A percentile compares a stretch with the other conserved stretches of the same genome.
Conservation (phyloP, 2,113 vertebrate genomes). For the Aptenodytes patagonicus region DNA sequence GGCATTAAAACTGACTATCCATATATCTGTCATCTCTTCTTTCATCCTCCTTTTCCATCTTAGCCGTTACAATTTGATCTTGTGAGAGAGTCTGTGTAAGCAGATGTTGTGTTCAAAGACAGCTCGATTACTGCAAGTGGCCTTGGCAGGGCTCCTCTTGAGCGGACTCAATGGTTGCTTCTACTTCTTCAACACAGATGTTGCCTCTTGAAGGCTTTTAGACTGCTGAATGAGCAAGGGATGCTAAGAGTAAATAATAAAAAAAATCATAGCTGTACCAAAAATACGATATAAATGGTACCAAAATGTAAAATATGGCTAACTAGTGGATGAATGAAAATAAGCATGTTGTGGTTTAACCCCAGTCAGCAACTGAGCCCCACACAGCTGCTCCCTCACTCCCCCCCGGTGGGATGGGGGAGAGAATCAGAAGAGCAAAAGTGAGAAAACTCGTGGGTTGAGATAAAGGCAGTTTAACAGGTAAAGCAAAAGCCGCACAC, state of each 20-base stretch:
- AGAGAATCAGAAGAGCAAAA: too few relatives aligned
- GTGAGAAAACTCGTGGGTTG: too few relatives aligned
- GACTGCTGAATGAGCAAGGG: neutral
- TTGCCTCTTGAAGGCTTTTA: neutral
- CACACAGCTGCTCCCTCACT: too few relatives aligned
- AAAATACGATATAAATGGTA: neutral
- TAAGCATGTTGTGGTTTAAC: neutral
- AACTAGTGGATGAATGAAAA: neutral
- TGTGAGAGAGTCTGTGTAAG: neutral
- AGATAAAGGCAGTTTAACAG: too few relatives aligned
- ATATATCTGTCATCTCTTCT: neutral
- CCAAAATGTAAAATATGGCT: neutral
- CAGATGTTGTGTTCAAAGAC: neutral
- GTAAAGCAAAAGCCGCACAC: too few relatives aligned
- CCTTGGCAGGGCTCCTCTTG: neutral
- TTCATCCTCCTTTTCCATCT: neutral
- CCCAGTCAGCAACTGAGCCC: too few relatives aligned
- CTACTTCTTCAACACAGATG: neutral
- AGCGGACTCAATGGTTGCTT: neutral
- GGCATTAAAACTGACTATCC: neutral
- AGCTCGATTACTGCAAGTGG: neutral
- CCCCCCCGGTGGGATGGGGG: too few relatives aligned
- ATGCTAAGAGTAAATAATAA: neutral
- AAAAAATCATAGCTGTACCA: fast-evolving
- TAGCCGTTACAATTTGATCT: neutral